Percentiles rank a stretch among this genome's conserved stretches.
Conservation (phyloP, 2,113 vertebrate species). For the Melanerpes formicivorus region DNA sequence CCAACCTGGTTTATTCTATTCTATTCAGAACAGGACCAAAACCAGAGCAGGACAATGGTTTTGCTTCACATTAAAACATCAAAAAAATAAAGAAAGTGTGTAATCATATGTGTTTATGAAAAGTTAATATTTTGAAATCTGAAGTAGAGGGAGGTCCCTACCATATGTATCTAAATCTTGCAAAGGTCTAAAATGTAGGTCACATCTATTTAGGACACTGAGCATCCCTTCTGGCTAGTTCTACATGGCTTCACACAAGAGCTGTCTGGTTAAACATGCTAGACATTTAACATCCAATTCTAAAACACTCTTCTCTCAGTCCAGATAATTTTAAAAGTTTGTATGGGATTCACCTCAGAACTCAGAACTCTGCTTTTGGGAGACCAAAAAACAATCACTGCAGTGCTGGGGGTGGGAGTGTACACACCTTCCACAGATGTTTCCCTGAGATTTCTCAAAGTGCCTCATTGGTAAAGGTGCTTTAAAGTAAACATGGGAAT, state of each 20-base stretch:
- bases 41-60: background rate
- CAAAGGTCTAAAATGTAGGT: conserved; percentile 61
- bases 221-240: conserved; percentile 52
- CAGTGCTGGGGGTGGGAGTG: background rate
- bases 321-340: background rate
- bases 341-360: background rate
- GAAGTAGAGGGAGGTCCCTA: conserved; percentile 28
- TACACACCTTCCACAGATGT: accelerated
- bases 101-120: background rate
- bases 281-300: background rate
- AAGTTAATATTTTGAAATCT: conserved; percentile 5
- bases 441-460: background rate
- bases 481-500: background rate
- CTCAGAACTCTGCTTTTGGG: background rate
- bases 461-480: background rate
- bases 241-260: conserved; percentile 30
- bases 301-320: background rate
- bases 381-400: background rate
- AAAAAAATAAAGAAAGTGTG: background rate
- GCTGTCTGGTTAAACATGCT: background rate
- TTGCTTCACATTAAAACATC: background rate
- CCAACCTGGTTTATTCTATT: too few species aligned
- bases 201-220: conserved; percentile 60
- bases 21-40: background rate
- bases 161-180: conserved; percentile 45